Conservation (phyloP, 1,140 invertebrate genomes). For the Drosophila jambulina region DNA sequence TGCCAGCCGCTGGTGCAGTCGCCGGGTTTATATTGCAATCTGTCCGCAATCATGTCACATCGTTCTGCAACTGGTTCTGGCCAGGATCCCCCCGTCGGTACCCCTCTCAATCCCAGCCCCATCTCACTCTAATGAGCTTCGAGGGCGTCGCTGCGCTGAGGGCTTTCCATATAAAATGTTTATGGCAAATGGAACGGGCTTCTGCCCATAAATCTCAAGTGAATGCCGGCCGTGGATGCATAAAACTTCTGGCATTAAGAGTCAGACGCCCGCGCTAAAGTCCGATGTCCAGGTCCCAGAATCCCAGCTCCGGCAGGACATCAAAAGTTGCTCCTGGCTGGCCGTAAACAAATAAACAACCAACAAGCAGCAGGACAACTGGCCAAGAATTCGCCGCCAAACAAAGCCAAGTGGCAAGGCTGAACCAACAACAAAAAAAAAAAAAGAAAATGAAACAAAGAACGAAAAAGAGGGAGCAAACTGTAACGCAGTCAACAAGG, state of each 20-base stretch:
- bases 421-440: not conserved
- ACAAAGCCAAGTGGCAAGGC: constrained; percentile 27
- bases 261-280: constrained; percentile 43
- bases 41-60: constrained; percentile 84
- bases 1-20: constrained; percentile 55
- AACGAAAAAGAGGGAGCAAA: constrained; percentile 26
- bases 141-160: constrained; percentile 64
- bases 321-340: constrained; percentile 62
- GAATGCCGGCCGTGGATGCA: constrained; percentile 59
- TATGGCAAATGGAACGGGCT: constrained; percentile 43
- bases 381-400: constrained; percentile 60
- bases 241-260: constrained; percentile 73
- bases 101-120: not conserved
- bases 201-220: constrained; percentile 71
- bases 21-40: constrained; percentile 78
- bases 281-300: constrained; percentile 3
- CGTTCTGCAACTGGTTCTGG: constrained; percentile 80
- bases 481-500: constrained; percentile 77
- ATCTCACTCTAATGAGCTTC: constrained; percentile 65
- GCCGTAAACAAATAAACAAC: constrained; percentile 62
- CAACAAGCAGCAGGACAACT: constrained; percentile 56
- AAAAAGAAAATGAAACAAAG: not conserved
- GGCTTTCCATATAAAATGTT: constrained; percentile 62
- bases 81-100: not conserved
- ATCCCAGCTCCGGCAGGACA: constrained; percentile 29